Base-by-base conservation (phyloP, 2,888 invertebrate species). In the Campoplex nolae region DNA sequence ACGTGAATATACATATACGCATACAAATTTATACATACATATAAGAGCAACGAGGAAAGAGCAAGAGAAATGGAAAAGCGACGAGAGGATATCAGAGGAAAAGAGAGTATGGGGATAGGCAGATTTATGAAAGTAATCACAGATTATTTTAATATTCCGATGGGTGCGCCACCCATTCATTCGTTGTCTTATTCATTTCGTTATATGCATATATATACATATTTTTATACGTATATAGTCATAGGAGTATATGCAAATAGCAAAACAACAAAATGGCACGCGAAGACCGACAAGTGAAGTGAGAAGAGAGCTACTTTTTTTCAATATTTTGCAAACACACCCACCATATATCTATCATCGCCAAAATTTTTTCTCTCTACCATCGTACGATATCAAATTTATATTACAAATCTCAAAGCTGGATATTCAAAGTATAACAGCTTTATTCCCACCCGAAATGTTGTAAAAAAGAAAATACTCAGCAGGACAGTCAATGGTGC, bases 61-160 rank as follows among this genome's bases (percentile, higher is more conserved):
- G 73, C 77, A 76, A 81, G 83, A 74, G 71, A 77, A 70, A 84
- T 71, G 80, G 79, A 80, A 85, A 85, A 85, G 84, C 78, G 82
- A 83, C 81, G 83, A 87, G 85, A 86, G 83, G 82, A 84, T 71
- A 80, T 86, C 84, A 79, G 88, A 85, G 80, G 62, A 87, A 75
- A 80, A 84, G 88, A 58, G 79, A 75, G 89, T 88, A 84, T 88
- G 83, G 81, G 84, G 81, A 76, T 85, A 87, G 89, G 87, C 90
- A 90, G 93, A 93, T 94, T 94, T 93, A 94, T 93, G 92, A 94
- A 93, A 93, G 91, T 93, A 93, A 93, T 93, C 92, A 92, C 92
- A 92, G 93, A 93, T 94, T 93, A 93, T 93, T 93, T 94, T 93
- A 93, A 94, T 94, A 93, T 93, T 93, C 93, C 92, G 89, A 93